Evolutionary conservation across 2,888 invertebrate species (phyloP).

Genomic region (Metallyticus violacea): DNA sequence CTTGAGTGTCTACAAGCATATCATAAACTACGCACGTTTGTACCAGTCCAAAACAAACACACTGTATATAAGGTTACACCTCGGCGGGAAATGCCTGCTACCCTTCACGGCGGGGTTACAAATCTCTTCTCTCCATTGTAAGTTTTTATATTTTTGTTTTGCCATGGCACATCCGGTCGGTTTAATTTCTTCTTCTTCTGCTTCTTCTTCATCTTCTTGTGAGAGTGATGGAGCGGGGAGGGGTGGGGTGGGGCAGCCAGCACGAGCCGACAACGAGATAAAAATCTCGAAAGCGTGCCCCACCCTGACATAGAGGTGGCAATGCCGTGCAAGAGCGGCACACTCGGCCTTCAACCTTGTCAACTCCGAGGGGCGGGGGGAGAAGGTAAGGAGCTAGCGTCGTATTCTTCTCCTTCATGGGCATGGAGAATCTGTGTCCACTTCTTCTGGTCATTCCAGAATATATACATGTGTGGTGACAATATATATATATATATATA

Average conservation of each 20-base stretch:
- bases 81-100: background rate
- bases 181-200: constrained; percentile 8
- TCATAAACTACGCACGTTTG: background rate
- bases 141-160: constrained; percentile 4
- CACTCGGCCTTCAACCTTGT: background rate
- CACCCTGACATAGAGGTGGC: constrained; percentile 11
- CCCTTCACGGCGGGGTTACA: background rate
- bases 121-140: constrained; percentile 19
- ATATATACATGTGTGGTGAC: too few species aligned
- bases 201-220: background rate
- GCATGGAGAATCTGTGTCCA: too few species aligned
- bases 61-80: background rate
- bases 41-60: background rate
- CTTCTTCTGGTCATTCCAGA: background rate
- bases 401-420: background rate
- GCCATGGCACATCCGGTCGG: constrained; percentile 6
- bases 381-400: background rate
- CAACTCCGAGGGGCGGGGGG: background rate
- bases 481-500: too few species aligned
- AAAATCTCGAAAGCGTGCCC: constrained; percentile 17
- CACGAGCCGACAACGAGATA: constrained; percentile 14
- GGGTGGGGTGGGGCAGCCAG: constrained; percentile 12
- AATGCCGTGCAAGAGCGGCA: background rate
- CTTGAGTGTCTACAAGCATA: too few species aligned
- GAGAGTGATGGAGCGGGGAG: constrained; percentile 1